Conservation (phyloP, 2,888 invertebrate species). For the Hirtodrosophila confusa region DNA sequence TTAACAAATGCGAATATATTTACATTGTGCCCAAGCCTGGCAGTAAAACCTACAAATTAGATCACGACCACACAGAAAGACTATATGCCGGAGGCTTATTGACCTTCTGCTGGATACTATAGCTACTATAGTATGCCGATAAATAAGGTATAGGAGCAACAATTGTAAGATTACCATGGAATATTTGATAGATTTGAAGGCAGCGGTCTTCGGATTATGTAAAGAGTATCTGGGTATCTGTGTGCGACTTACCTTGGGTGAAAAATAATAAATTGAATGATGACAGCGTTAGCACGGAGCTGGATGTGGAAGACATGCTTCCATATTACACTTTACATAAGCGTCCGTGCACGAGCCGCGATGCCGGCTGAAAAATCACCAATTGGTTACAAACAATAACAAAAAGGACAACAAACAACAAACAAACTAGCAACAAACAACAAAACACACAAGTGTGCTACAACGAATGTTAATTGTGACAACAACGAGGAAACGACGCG, state of each 20-base stretch:
- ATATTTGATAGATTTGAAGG: constrained; percentile 25
- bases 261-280: constrained; percentile 84
- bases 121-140: too few relatives aligned
- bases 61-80: too few relatives aligned
- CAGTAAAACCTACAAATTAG: too few relatives aligned
- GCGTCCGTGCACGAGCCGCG: constrained; percentile 51
- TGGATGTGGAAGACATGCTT: constrained; percentile 84
- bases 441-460: constrained; percentile 11
- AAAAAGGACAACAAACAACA: constrained; percentile 12
- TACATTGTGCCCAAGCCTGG: too few relatives aligned
- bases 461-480: constrained; percentile 20
- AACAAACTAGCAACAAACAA: not conserved
- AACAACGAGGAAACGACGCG: constrained; percentile 41
- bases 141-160: constrained; percentile 24
- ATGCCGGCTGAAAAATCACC: constrained; percentile 31
- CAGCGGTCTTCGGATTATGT: constrained; percentile 19
- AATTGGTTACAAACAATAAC: constrained; percentile 18
- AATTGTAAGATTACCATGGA: constrained; percentile 17
- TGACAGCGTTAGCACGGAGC: constrained; percentile 84
- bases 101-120: too few relatives aligned
- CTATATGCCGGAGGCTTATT: too few relatives aligned
- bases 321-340: constrained; percentile 83
- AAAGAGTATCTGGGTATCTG: constrained; percentile 7
- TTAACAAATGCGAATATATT: too few relatives aligned
- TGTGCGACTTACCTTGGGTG: constrained; percentile 82